A percentile compares a stretch with the other conserved stretches of the same genome.
These are phyloP conservation scores for Drosophila heteroneura DNA, from an alignment of 2,888 invertebrate genomes.

Conservation along the genomic window DNA sequence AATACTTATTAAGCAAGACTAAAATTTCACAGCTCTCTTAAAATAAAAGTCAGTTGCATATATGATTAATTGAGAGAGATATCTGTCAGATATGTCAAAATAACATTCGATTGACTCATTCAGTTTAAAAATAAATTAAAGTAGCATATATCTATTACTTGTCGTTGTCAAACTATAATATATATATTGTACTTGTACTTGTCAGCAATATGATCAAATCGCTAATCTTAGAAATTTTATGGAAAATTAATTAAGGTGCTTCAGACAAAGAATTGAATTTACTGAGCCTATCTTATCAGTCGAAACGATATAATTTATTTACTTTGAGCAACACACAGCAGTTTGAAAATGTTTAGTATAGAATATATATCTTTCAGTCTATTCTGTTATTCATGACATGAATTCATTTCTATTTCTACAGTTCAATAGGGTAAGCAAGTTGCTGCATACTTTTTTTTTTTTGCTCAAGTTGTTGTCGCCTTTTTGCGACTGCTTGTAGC, in stretches of 20 bases:
- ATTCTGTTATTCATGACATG: not conserved
- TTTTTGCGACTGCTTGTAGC: slow-evolving; percentile 10
- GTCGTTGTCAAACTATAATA: not conserved
- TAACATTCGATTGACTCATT: not conserved
- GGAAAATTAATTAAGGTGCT: not conserved
- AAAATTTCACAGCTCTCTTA: too few relatives aligned
- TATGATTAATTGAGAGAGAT: not conserved
- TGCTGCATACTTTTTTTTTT: slow-evolving; percentile 6
- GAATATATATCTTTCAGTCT: not conserved
- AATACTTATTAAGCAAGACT: not conserved
- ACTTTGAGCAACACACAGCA: not conserved
- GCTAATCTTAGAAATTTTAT: not conserved
- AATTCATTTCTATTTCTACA: not conserved
- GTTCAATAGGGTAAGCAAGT: slow-evolving; percentile 33
- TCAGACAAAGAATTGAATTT: not conserved
- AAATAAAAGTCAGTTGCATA: too few relatives aligned
- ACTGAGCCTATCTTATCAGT: not conserved
- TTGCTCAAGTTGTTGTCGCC: slow-evolving; percentile 9
- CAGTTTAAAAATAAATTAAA: not conserved
- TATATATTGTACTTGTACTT: not conserved
- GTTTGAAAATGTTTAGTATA: not conserved
- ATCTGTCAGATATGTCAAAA: not conserved
- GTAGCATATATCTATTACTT: not conserved
- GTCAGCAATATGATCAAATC: not conserved
- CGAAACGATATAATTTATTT: not conserved